Evolutionary conservation across 2,888 invertebrate genomes (phyloP), one percentile per base, ranked within the genome.

Genomic region (Erebia palarica): DNA sequence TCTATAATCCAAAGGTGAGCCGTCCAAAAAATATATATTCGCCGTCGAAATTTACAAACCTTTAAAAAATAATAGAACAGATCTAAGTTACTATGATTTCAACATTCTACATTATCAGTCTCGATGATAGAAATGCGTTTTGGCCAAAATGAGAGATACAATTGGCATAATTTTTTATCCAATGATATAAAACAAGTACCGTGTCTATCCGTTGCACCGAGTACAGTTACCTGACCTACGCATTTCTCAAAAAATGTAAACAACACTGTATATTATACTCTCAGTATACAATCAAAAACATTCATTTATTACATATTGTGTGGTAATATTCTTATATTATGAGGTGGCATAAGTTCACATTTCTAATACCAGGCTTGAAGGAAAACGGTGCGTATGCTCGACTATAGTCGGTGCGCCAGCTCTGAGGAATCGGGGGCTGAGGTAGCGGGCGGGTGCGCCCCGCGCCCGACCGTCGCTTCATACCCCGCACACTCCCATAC

Each of bases 71-170:
- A 90, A 90, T 89, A 87, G 90, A 91, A 89, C 91, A 89, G 90
- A 87, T 91, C 90, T 91, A 89, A 36, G 36, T 36, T 36, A 86
- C 87, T 91, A 90, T 87, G 84, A 86, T 87, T 86, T 90, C 88
- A 88, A 89, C 89, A 85, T 86, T 87, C 87, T 92, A 92, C 83
- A 83, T 86, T 88, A 92, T 92, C 92, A 92, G 93, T 93, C 92
- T 93, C 91, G 89, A 89, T 88, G 86, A 87, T 89, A 84, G 86
- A 90, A 90, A 92, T 89, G 90, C 89, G 83, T 89, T 92, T 92
- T 92, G 92, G 92, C 92, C 91, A 86, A 90, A 88, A 87, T 83
- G 90, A 92, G 92, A 90, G 84, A 87, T 89, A 90, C 85, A 85
- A 86, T 86, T 80, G 82, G 87, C 85, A 79, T 79, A 42, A 77